Conservation (phyloP, 2,888 invertebrate genomes). For the Eupsilia transversa region DNA sequence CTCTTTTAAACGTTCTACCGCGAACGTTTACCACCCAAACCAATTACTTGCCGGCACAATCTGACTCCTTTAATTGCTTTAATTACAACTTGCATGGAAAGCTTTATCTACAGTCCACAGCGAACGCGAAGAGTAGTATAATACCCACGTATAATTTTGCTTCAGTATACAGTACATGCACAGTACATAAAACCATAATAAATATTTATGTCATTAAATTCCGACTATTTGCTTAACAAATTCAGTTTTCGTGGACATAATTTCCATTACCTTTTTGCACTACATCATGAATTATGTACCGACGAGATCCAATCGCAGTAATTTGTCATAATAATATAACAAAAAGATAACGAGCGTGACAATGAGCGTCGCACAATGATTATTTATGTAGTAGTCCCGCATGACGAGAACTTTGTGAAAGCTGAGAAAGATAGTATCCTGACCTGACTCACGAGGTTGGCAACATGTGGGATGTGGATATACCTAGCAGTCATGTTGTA, state of each 20-base stretch:
- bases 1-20: conserved; percentile 26
- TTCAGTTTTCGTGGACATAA: conserved; percentile 16
- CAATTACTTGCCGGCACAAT: conserved; percentile 42
- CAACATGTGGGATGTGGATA: too few species aligned
- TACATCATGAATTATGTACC: conserved; percentile 11
- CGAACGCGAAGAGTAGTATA: background rate
- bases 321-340: conserved; percentile 29
- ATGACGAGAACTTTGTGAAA: too few species aligned
- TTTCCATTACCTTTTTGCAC: conserved; percentile 21
- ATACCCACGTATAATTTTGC: background rate
- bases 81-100: conserved; percentile 46
- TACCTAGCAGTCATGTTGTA: too few species aligned
- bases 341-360: too few species aligned
- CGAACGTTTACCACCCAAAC: conserved; percentile 25
- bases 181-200: conserved; percentile 6
- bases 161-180: background rate
- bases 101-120: conserved; percentile 16
- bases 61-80: conserved; percentile 46
- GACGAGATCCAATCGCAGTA: conserved; percentile 19
- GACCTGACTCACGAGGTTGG: too few species aligned
- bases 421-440: too few species aligned
- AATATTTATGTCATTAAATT: background rate
- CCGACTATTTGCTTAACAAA: conserved; percentile 16
- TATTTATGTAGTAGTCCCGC: too few species aligned
- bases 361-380: too few species aligned